Evolutionary conservation across 2,888 invertebrate species (phyloP).

Genomic region (Drosophila paranaensis): DNA sequence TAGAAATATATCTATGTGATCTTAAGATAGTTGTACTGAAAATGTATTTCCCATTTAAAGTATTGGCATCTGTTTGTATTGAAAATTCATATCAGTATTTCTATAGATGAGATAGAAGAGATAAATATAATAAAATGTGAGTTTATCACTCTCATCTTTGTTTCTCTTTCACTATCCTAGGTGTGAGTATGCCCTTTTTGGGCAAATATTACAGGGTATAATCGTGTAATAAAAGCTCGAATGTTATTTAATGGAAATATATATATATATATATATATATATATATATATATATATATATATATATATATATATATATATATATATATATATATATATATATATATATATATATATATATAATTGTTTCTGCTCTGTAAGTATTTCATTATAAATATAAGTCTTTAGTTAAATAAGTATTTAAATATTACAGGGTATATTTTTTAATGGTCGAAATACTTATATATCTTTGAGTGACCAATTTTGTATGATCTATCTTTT

Average conservation of each 20-base stretch:
- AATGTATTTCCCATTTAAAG: not conserved
- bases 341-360: no score
- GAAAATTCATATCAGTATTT: not conserved
- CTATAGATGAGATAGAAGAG: not conserved
- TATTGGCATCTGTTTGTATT: not conserved
- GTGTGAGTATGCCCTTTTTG: not conserved
- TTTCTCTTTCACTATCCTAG: not conserved
- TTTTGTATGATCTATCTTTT: no score
- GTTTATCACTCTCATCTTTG: not conserved
- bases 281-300: no score
- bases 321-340: no score
- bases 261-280: no score
- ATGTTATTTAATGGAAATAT: no score
- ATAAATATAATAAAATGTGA: no score
- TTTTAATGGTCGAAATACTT: no score
- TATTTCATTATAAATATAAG: not conserved
- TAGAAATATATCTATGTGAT: not conserved
- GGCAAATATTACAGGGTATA: not conserved
- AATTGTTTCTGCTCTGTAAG: not conserved
- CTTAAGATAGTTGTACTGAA: not conserved
- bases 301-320: no score
- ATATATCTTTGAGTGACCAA: no score
- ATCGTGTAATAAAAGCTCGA: not conserved
- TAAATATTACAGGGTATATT: not conserved
- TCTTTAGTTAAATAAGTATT: not conserved